Conservation (phyloP, 2,888 invertebrate genomes). For the Drosophila paranaensis region DNA sequence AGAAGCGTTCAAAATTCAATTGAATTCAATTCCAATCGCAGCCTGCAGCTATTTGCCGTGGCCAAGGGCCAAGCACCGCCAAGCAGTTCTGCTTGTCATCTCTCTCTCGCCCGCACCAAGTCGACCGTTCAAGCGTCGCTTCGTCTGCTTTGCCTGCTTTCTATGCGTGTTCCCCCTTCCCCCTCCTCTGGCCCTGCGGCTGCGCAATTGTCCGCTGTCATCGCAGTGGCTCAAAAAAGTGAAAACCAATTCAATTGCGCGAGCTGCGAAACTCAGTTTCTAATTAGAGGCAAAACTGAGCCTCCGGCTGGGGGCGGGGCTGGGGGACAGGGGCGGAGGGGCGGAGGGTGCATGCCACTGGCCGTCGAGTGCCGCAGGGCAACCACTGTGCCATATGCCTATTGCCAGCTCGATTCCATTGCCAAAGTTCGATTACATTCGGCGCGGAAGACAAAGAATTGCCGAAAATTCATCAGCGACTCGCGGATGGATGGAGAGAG, state of each 20-base stretch:
- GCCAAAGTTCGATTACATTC: neutral
- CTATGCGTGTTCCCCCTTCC: conserved; percentile 29
- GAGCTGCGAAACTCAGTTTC: conserved; percentile 47
- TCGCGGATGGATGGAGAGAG: no score
- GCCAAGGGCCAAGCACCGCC: neutral
- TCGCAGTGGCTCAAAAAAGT: conserved; percentile 51
- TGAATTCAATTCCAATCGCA: conserved; percentile 56
- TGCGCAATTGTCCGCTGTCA: conserved; percentile 25
- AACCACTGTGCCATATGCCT: conserved; percentile 7
- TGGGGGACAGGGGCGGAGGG: neutral
- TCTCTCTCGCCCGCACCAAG: conserved; percentile 8
- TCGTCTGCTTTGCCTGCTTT: conserved; percentile 45
- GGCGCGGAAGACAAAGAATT: neutral
- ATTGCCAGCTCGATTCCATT: neutral
- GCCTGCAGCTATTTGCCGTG: conserved; percentile 57
- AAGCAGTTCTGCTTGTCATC: conserved; percentile 69
- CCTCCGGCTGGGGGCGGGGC: no score
- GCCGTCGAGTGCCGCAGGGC: neutral
- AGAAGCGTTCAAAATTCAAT: conserved; percentile 39
- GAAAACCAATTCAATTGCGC: conserved; percentile 50
- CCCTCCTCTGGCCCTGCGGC: neutral
- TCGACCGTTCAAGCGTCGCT: conserved; percentile 40
- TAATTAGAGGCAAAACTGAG: conserved; percentile 31
- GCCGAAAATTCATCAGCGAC: neutral
- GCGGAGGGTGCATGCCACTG: conserved; percentile 11